Evolutionary conservation across 2,113 vertebrate species (phyloP), one percentile per base, ranked within the genome.

Genomic region (Cyanoramphus novaezelandiae): DNA sequence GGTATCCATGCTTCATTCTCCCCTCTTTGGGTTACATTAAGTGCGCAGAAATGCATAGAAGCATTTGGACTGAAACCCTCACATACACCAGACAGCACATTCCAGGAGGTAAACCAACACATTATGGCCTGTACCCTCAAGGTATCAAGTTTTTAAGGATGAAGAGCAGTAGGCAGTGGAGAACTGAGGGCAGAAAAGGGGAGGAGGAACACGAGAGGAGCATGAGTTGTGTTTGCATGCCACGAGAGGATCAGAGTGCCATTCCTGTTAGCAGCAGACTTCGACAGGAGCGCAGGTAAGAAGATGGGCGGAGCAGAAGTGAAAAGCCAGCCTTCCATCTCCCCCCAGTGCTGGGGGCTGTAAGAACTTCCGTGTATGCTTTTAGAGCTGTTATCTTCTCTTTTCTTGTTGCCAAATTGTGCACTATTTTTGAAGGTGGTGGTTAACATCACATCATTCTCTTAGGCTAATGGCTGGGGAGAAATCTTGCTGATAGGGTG

Each of bases 11-110:
- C 97, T 98, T 97, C 94, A 75, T 97, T 98, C 97, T 97, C 98
- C 98, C 97, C 97, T 98, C 95, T 97, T 98, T 91, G 97, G 98
- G 97, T 98, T 98, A 98, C 97, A 98, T 97, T 98, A 98, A 98
- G 98, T 98, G 98, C 98, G 98, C 98, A 98, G 97, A 98, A 98
- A 98, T 97, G 97, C 96, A 98, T 98, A 98, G 98, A 98, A 98
- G 98, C 98, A 98, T 98, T 98, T 98, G 97, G 97, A 98, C 97
- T 97, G 98, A 98, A 98, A 98, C 98, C 98, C 98, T 98, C 97
- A 98, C 97, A 91, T 96, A 98, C 97, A 97, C 97, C 92, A 97
- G 97, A 98, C 97, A 98, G 97, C 96, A 97, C 96, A 97, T 97
- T 97, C 97, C 97, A 97, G 97, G 98, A 98, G 98, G 98, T 98